Percentiles rank a stretch among this genome's conserved stretches.
Evolutionary conservation across 2,113 vertebrate species (phyloP).

Genomic region (Mobula hypostoma): DNA sequence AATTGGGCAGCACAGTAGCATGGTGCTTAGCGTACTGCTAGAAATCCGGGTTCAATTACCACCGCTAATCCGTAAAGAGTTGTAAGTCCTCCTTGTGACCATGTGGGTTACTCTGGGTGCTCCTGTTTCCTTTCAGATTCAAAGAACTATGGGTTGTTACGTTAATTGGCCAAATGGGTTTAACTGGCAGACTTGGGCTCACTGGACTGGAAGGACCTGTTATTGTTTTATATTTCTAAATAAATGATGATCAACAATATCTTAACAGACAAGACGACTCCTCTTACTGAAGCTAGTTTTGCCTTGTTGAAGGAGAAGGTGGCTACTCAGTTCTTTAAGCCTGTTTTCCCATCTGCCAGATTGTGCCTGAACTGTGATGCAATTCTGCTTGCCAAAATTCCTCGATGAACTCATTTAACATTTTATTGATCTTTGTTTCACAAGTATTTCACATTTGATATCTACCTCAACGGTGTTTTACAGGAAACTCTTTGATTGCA

Average conservation of each 20-base stretch:
- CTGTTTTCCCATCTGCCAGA: not conserved
- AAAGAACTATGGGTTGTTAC: too few relatives aligned
- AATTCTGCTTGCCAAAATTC: not conserved
- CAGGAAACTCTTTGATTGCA: not conserved
- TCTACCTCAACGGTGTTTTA: not conserved
- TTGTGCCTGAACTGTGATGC: not conserved
- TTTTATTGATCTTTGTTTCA: not conserved
- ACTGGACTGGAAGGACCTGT: too few relatives aligned
- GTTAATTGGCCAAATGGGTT: too few relatives aligned
- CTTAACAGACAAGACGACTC: not conserved
- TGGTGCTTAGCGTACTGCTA: too few relatives aligned
- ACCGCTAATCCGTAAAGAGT: too few relatives aligned
- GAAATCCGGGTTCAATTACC: too few relatives aligned
- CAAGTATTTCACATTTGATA: not conserved
- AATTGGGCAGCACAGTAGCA: too few relatives aligned
- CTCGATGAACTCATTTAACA: not conserved
- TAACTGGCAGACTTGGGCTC: too few relatives aligned
- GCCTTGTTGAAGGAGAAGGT: not conserved
- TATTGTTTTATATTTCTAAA: too few relatives aligned
- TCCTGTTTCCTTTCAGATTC: too few relatives aligned
- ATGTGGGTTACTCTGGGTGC: too few relatives aligned
- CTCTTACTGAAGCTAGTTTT: not conserved
- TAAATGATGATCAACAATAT: not conserved
- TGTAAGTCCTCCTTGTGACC: too few relatives aligned
- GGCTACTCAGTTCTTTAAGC: not conserved